Evolutionary conservation across 2,888 invertebrate genomes (phyloP), one percentile per base, ranked within the genome.

Genomic region (Mantis religiosa): DNA sequence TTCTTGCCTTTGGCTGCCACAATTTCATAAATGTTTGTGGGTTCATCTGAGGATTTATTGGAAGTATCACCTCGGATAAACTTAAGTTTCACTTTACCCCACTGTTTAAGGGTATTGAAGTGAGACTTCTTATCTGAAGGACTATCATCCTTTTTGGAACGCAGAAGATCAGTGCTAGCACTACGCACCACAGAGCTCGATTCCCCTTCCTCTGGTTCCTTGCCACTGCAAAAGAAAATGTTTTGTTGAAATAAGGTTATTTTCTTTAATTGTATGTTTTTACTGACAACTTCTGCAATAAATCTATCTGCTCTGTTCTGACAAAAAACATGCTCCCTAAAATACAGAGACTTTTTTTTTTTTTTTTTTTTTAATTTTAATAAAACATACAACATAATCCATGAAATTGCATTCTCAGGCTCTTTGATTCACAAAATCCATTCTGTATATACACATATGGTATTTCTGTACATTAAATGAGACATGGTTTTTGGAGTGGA

Each of bases 61-160:
- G 84, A 41, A 91, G 93, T 93, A 91, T 93, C 94, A 92, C 93
- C 95, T 93, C 93, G 94, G 92, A 97, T 96, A 92, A 97, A 94
- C 92, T 95, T 95, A 92, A 97, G 94, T 91, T 97, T 95, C 91
- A 95, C 97, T 92, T 96, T 96, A 89, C 97, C 97, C 97, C 97
- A 98, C 92, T 97, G 97, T 93, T 97, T 97, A 89, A 98, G 93
- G 41, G 96, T 96, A 93, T 97, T 97, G 93, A 98, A 96, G 92
- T 97, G 96, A 85, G 96, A 96, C 93, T 94, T 93, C 93, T 95
- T 94, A 91, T 92, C 91, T 93, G 96, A 96, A 86, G 95, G 94
- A 84, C 95, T 94, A 91, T 95, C 95, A 91, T 95, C 94, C 93
- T 96, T 93, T 95, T 95, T 91, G 25, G 92, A 90, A n/a, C 94